These are phyloP conservation scores for Ethmia dodecea DNA, from an alignment of 2,888 invertebrate species.

Conservation along the genomic window DNA sequence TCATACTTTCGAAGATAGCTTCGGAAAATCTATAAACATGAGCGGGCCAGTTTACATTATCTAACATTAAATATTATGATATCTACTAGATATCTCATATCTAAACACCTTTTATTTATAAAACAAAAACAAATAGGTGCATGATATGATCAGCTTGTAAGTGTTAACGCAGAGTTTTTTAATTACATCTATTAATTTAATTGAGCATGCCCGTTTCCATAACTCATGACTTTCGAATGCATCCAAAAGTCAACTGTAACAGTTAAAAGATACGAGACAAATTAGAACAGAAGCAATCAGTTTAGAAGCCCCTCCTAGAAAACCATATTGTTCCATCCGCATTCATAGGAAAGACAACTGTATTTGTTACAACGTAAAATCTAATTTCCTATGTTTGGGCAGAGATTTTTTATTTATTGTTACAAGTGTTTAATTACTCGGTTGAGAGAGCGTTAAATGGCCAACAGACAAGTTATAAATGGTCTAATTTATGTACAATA, in stretches of 20 bases:
- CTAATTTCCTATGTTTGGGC: too few species aligned
- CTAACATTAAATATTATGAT: conserved; percentile 25
- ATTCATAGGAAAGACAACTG: too few species aligned
- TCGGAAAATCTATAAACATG: conserved; percentile 5
- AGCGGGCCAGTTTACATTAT: conserved; percentile 11
- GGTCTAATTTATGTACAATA: too few species aligned
- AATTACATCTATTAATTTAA: conserved; percentile 23
- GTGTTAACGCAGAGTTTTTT: conserved; percentile 15
- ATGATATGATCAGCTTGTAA: conserved; percentile 16
- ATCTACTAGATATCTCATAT: conserved; percentile 14
- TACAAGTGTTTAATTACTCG: conserved; percentile 27
- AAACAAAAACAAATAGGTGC: conserved; percentile 22
- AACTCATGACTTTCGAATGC: conserved; percentile 14
- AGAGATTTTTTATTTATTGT: conserved; percentile 11
- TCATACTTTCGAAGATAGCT: too few species aligned
- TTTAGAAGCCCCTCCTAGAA: conserved; percentile 9
- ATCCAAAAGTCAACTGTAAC: conserved; percentile 15
- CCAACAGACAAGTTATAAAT: conserved; percentile 29
- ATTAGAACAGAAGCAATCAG: neutral
- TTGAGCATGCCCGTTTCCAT: conserved; percentile 32
- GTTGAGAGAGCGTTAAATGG: conserved; percentile 33
- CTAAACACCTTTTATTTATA: conserved; percentile 23
- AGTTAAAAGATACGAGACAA: neutral
- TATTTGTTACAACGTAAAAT: too few species aligned
- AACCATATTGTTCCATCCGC: conserved; percentile 24